Base-by-base conservation (phyloP, 1,140 invertebrate species). In the Berghia stephanieae region DNA sequence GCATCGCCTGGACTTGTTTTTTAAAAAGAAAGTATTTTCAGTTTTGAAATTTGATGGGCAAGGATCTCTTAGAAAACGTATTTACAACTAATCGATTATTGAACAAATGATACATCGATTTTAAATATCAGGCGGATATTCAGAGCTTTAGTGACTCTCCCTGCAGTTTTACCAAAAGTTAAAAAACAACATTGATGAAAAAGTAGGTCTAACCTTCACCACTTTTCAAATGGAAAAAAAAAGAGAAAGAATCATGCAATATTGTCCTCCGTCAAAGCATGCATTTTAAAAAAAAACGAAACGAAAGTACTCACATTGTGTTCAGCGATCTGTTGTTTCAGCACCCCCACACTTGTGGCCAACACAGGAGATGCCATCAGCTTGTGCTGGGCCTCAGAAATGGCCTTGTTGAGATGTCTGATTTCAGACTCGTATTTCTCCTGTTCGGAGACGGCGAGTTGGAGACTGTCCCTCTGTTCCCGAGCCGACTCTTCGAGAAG, bases 351-450 rank as follows among this genome's bases (percentile, higher is more conserved):
- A 93, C 88, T 94, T 91, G 91, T 95, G 94, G 80, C 94, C 93
- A 55, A 95, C 94, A 89, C 94, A 93, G 86, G 94, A 91, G 68
- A 95, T 92, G 71, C 85, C 31, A 84, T 74, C 69, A 98, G 91
- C 90, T 98, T 97, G 85, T 97, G 95, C 77, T 97, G 93, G n/a
- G 96, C 95, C 82, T 98, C 93, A 43, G 92, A 92, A 74, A 98
- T 94, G 90, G 97, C 97, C 16, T 71, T 73, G 31, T 83, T 82
- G 55, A 88, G 75, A 13, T 81, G 77, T n/a, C 70, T 63, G 36
- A 88, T 76, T 57, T 88, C 86, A 4, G 72, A 43, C 69, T 88
- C 83, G 75, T 87, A 86, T 44, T 81, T 67, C 46, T 87, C 83
- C 77, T 88, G 83, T 94, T 95, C 90, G 94, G 96, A 83, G 94